These are phyloP conservation scores for Archilochus colubris DNA, from an alignment of 2,113 vertebrate genomes.

Conservation along the genomic window DNA sequence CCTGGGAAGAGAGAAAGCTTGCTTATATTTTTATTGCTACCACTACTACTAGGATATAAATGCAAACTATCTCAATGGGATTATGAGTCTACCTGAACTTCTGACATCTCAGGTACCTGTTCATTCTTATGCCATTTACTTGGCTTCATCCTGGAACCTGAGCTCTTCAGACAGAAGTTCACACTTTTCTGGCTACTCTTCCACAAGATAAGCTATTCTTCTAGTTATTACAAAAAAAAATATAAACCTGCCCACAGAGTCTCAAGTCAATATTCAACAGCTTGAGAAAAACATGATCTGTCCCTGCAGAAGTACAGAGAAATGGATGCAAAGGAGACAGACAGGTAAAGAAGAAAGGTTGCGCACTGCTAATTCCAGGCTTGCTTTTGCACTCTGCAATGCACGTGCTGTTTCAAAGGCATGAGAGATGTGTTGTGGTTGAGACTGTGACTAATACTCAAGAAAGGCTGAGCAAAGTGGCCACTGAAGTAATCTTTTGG, in stretches of 20 bases:
- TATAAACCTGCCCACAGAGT: neutral
- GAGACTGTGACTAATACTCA: fast-evolving
- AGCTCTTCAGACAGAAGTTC: neutral
- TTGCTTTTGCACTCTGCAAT: neutral
- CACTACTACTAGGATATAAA: neutral
- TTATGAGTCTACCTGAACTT: neutral
- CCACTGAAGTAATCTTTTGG: neutral
- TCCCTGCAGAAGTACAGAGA: neutral
- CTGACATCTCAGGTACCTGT: neutral
- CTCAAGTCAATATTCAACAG: neutral
- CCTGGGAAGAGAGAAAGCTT: neutral
- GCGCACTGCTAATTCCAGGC: neutral
- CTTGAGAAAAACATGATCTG: neutral
- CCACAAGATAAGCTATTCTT: neutral
- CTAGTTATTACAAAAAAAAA: neutral
- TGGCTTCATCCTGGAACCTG: neutral
- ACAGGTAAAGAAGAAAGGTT: neutral
- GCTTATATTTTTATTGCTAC: neutral
- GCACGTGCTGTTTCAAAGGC: neutral
- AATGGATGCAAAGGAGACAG: neutral
- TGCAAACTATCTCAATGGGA: neutral
- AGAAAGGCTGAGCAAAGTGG: neutral
- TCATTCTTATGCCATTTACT: neutral
- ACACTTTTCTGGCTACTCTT: neutral
- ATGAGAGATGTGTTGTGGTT: neutral